phyloP scores from a whole-genome alignment of 1,140 invertebrate genomes.

The Halictus rubicundus region DNA sequence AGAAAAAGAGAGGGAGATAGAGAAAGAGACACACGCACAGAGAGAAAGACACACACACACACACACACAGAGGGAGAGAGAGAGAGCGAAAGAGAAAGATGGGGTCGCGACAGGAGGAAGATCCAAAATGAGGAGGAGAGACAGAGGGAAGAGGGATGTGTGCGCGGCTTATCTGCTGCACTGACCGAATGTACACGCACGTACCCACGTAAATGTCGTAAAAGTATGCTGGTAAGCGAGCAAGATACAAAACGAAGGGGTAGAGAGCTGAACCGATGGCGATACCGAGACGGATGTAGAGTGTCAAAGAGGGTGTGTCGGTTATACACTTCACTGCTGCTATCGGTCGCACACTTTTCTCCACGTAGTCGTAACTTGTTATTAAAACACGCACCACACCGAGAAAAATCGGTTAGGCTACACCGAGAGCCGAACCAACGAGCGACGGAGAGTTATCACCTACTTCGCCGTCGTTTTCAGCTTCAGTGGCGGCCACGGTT shows the following conservation, averaged over 20 bases:
- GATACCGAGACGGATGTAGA: slow-evolving; percentile 68
- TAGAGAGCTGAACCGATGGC: slow-evolving; percentile 58
- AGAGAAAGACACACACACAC: too few species aligned
- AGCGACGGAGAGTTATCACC: slow-evolving; percentile 39
- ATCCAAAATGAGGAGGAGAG: slow-evolving; percentile 28
- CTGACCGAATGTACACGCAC: slow-evolving; percentile 31
- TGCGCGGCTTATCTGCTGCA: slow-evolving; percentile 45
- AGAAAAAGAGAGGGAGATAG: slow-evolving; percentile 16
- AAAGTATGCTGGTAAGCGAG: slow-evolving; percentile 30
- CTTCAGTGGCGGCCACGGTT: slow-evolving; percentile 42
- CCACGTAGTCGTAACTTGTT: slow-evolving; percentile 38
- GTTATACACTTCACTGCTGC: slow-evolving; percentile 59
- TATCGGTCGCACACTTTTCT: slow-evolving; percentile 57
- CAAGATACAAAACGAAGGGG: slow-evolving; percentile 31
- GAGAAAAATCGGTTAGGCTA: slow-evolving; percentile 15
- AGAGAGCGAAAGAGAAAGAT: slow-evolving; percentile 7
- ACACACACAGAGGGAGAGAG: slow-evolving; percentile 12
- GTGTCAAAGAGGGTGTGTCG: slow-evolving; percentile 76
- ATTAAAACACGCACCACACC: slow-evolving; percentile 52
- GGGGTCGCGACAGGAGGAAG: slow-evolving; percentile 41
- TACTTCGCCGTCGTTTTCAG: slow-evolving; percentile 49
- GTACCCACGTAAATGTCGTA: slow-evolving; percentile 43
- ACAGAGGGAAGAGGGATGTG: slow-evolving; percentile 24
- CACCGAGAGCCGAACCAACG: slow-evolving; percentile 31
- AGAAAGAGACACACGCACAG: too few species aligned